phyloP scores from a whole-genome alignment of 2,113 vertebrate genomes.

The Cynocephalus volans region DNA sequence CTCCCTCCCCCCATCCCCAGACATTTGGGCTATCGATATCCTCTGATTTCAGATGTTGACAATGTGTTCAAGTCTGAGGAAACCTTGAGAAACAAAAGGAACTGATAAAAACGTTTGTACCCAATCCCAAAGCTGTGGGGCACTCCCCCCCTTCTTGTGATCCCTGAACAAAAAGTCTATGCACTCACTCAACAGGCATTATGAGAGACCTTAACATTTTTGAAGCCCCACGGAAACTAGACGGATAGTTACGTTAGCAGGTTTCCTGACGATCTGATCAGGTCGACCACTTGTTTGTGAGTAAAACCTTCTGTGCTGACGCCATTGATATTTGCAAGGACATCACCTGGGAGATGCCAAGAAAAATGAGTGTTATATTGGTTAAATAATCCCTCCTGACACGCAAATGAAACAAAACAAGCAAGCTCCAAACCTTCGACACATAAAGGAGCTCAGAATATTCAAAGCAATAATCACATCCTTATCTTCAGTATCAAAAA shows the following conservation, averaged over 20 bases:
- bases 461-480: not conserved
- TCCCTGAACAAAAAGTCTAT: constrained; percentile 61
- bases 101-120: not conserved
- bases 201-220: not conserved
- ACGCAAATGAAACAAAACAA: not conserved
- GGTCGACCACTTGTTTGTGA: constrained; percentile 92
- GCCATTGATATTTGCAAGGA: constrained; percentile 94
- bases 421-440: not conserved
- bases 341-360: constrained; percentile 90
- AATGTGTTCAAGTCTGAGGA: constrained; percentile 43
- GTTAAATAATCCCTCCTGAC: not conserved
- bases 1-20: constrained; percentile 5
- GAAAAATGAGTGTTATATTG: not conserved
- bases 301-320: constrained; percentile 91
- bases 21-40: not conserved
- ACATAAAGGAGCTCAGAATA: not conserved
- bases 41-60: constrained; percentile 55
- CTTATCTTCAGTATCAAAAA: not conserved
- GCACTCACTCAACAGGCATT: constrained; percentile 37
- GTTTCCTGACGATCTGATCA: constrained; percentile 94
- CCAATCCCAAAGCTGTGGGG: not conserved
- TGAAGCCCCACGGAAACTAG: not conserved
- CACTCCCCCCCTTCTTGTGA: not conserved
- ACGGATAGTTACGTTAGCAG: constrained; percentile 90
- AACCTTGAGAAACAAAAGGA: constrained; percentile 76